Base-by-base conservation (phyloP, 2,797 vertebrate genomes). In the Lophotriccus pileatus region DNA sequence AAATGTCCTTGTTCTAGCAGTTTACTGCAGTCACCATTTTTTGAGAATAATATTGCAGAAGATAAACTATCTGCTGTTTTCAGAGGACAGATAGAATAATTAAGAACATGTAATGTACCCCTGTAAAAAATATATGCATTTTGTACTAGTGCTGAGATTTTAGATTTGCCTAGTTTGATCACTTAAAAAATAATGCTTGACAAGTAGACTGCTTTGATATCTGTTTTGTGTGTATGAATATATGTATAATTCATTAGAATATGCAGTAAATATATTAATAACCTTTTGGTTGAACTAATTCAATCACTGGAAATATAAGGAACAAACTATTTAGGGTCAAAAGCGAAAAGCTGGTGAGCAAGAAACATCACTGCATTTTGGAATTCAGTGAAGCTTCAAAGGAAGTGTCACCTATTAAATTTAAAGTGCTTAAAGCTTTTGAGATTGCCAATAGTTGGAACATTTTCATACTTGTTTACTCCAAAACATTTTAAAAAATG, bases 1-100 rank as follows among this genome's bases (percentile, higher is more conserved):
- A 95, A 97, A 96, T 96, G 93, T 96, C 95, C 89, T 96, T 41
- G 68, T 88, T 94, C 92, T 95, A 94, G 95, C n/a, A 77, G 79
- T 95, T 97, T 95, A 84, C 88, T 96, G 52, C 70, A 80, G 89
- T 94, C 64, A 64, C 59, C 25, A 7, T 74, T 92, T 87, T 92
- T 94, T 73, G 41, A 93, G 43, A 87, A 53, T 92, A 97, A 77
- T 93, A 89, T 44, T 84, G 63, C 52, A 50, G 55, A 92, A 94
- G 86, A 93, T 90, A 70, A 15, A 13, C 69, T 96, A 96, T 97
- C 94, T 97, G 77, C 77, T 96, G 67, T 69, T 75, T 94, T 89
- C 83, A 91, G 82, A 96, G 86, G 82, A 96, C 95, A 77, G 30
- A 91, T 70, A 90, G 41, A 93, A 86, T 95, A 96, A 97, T 95